A percentile compares a stretch with the other conserved stretches of the same genome.
Evolutionary conservation across 2,797 vertebrate genomes (phyloP).

Genomic region (Eulemur rubriventer): DNA sequence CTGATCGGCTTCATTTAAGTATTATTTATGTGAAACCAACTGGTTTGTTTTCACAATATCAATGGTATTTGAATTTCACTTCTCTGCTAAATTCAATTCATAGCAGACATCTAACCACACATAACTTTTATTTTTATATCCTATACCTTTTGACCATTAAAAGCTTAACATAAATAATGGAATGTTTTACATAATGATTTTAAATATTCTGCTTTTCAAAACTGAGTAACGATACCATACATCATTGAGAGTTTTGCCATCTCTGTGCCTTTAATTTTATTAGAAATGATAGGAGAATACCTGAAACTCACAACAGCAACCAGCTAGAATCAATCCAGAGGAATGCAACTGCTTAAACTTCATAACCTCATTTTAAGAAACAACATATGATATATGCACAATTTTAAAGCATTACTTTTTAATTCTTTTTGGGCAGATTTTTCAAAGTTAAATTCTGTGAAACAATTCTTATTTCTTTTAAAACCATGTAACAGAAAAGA

Average conservation of each 20-base stretch:
- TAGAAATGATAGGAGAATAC: neutral
- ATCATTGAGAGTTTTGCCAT: neutral
- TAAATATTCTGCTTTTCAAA: neutral
- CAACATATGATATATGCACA: neutral
- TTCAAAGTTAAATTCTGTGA: neutral
- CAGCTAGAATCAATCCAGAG: neutral
- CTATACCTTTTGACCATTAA: neutral
- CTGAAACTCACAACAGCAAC: neutral
- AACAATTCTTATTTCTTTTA: neutral
- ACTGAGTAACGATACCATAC: neutral
- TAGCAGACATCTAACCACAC: neutral
- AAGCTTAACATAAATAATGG: neutral
- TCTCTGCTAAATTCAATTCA: neutral
- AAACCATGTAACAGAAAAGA: conserved; percentile 18
- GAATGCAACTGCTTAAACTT: neutral
- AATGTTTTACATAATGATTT: neutral
- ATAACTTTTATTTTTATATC: neutral
- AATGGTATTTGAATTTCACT: neutral
- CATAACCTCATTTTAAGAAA: neutral
- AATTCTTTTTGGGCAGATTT: neutral
- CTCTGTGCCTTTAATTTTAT: neutral
- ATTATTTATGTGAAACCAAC: neutral
- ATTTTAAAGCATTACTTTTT: neutral
- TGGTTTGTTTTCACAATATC: neutral
- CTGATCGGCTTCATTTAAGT: neutral